Conservation (phyloP, 2,888 invertebrate genomes). For the Parascotia fuliginaria region DNA sequence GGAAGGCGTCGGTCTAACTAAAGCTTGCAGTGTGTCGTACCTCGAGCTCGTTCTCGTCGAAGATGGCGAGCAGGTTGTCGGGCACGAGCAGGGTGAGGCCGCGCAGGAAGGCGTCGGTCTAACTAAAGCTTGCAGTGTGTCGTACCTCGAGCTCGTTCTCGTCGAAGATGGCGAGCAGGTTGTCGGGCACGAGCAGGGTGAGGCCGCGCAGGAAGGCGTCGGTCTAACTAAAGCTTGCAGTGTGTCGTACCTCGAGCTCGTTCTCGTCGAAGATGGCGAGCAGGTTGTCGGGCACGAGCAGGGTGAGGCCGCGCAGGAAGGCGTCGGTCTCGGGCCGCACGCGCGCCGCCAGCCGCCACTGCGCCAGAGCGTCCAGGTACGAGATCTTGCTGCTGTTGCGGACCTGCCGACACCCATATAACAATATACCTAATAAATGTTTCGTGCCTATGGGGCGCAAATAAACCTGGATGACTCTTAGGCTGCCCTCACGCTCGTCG, state of each 20-base stretch:
- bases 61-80: no score
- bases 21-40: no score
- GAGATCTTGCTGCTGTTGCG: slow-evolving; percentile 91
- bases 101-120: no score
- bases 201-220: slow-evolving; percentile 96
- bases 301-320: slow-evolving; percentile 95
- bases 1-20: no score
- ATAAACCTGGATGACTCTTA: no score
- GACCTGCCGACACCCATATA: slow-evolving; percentile 71
- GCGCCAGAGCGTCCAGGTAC: slow-evolving; percentile 95
- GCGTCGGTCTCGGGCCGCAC: slow-evolving; percentile 94
- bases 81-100: no score
- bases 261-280: slow-evolving; percentile 98
- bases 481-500: no score
- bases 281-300: slow-evolving; percentile 96
- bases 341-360: slow-evolving; percentile 93
- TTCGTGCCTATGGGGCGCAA: no score
- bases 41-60: no score
- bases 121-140: no score
- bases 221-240: no score
- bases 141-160: slow-evolving; percentile 97
- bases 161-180: slow-evolving; percentile 97
- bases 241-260: slow-evolving; percentile 93
- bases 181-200: slow-evolving; percentile 96
- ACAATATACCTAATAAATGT: neutral